Evolutionary conservation across 2,113 vertebrate species (phyloP), one percentile per base, ranked within the genome.

Genomic region (Phyllopteryx taeniolatus): DNA sequence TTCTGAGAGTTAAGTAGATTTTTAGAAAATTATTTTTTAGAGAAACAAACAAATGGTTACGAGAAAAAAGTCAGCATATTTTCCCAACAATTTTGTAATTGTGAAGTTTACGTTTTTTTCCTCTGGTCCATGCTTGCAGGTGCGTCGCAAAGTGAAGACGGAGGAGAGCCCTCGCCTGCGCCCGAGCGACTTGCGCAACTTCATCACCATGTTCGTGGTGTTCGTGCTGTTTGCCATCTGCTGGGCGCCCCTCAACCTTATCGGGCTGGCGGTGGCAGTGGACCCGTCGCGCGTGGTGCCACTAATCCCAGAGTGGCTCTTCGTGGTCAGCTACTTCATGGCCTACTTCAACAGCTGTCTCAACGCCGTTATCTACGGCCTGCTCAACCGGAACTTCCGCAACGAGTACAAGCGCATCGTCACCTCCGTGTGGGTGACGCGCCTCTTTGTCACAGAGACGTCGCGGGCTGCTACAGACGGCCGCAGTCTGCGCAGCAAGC

Each of bases 281-380:
- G 84, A 94, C 76, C 96, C 96, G 1, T 75, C 79, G 0, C 90
- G 79, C 31, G 92, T 97, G 79, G 94, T 89, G 13, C 94, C 95
- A 20, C 94, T 77, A 63, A 93, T 98, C 80, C 95, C 96, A 0
- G 94, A 96, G 70, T 96, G 94, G 93, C 88, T 98, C 6, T 97
- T 98, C 59, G 93, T 97, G 54, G 81, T 95, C 62, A 97, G 96
- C 86, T 97, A 96, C 88, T 95, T 97, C 82, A 95, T 97, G 94
- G 96, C 95, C 75, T 98, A 97, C 85, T 97, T 98, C 85, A 97
- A 98, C 79, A 97, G 96, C 88, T 97, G 95, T 93, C 95, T 97
- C 84, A 96, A 98, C 1, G 94, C 96, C 82, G 90, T 98, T 80
- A 92, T 96, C 85, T 98, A 96, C 0, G 96, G 96, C 86, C 90